Evolutionary conservation across 2,113 vertebrate species (phyloP), one percentile per base, ranked within the genome.

Genomic region (Aspidoscelis tigris): DNA sequence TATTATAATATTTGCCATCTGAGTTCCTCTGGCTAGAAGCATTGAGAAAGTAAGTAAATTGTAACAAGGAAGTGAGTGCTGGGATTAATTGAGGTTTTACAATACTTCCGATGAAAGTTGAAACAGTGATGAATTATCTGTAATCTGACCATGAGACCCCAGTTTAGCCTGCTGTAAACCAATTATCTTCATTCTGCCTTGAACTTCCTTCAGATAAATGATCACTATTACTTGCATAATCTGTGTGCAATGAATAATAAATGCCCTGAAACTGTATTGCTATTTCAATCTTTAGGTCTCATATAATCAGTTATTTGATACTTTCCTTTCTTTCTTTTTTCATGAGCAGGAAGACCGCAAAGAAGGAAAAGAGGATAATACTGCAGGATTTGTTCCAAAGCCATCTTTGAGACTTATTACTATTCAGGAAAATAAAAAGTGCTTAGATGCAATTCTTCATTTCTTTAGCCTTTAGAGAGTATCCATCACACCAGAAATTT

Each of bases 41-140:
- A 70, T 90, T 76, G 58, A 80, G 55, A 70, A 90, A 84, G 58
- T 90, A 87, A 92, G 78, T 86, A 81, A 76, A 86, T 44, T 78
- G 81, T 16, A 81, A 80, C 83, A 86, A 87, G 81, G 41, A 86
- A 85, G 78, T 71, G 70, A 90, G 88, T 21, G 69, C 77, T 89
- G 68, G 5, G 24, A 39, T 76, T 77, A 90, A 84, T 58, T 76
- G 88, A 88, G 18, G n/a, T 55, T 84, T 70, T 71, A 72, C 73
- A 84, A 74, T 90, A 89, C 86, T 91, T 90, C 50, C 61, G 58
- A 14, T 70, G 80, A 85, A 91, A 85, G 80, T 89, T 90, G 87
- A 86, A 94, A 81, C 65, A 91, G 70, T 89, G 90, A 94, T 91
- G 89, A 78, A 92, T 91, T 91, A 87, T 89, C 88, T 89, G 78